Percentiles rank a stretch among this genome's conserved stretches.
phyloP scores from a whole-genome alignment of 2,888 invertebrate species.

The Pristionchus maxplancki region DNA sequence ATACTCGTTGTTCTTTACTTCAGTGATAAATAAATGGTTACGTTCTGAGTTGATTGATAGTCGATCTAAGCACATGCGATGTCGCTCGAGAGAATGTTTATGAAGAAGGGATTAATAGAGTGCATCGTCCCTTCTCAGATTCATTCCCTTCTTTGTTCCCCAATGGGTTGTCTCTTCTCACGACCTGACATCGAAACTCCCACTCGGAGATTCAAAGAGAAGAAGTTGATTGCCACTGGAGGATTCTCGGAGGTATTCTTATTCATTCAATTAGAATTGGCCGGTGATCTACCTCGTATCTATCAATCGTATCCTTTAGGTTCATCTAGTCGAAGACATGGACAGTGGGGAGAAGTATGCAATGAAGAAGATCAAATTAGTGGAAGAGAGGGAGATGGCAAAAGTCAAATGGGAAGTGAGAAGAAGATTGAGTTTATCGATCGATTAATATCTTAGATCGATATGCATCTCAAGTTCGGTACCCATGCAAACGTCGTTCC shows the following conservation, averaged over 20 bases:
- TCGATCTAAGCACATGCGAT: slow-evolving; percentile 2
- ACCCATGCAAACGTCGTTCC: slow-evolving; percentile 36
- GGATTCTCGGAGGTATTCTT: slow-evolving; percentile 62
- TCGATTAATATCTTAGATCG: slow-evolving; percentile 28
- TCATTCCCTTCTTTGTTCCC: background rate
- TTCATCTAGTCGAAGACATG: slow-evolving; percentile 57
- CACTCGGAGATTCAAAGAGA: slow-evolving; percentile 84
- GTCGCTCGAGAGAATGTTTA: background rate
- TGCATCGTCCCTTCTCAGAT: background rate
- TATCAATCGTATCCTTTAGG: slow-evolving; percentile 11
- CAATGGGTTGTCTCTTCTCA: slow-evolving; percentile 40
- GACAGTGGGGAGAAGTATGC: slow-evolving; percentile 64
- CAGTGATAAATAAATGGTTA: background rate
- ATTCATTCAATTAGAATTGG: background rate
- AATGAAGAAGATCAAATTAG: slow-evolving; percentile 65
- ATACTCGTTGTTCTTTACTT: background rate
- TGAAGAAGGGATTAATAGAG: too few relatives aligned
- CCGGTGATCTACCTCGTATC: background rate
- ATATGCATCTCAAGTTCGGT: slow-evolving; percentile 48
- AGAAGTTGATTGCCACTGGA: slow-evolving; percentile 86
- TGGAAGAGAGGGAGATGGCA: slow-evolving; percentile 55
- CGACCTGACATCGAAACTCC: slow-evolving; percentile 83
- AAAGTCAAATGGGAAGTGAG: slow-evolving; percentile 54
- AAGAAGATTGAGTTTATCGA: background rate
- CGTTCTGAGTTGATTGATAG: background rate